Conservation (phyloP, 2,888 invertebrate species). For the Camptogramma bilineatum region DNA sequence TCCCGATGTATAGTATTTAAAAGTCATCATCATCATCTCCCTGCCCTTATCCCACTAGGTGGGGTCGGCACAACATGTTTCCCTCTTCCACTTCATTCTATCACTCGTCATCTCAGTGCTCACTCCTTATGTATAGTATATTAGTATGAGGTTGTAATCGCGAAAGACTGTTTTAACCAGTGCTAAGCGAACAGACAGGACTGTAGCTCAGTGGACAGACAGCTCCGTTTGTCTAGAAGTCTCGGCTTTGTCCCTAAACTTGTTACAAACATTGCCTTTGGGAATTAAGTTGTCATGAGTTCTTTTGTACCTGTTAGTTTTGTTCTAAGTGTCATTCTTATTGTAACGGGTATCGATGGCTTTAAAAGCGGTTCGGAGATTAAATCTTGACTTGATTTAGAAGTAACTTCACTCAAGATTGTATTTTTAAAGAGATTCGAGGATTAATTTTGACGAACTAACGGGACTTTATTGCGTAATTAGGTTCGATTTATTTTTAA, state of each 20-base stretch:
- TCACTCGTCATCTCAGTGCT: too few species aligned
- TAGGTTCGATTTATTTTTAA: too few species aligned
- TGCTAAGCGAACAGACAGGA: background rate
- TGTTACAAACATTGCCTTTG: conserved; percentile 33
- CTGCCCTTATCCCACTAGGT: too few species aligned
- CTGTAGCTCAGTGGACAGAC: conserved; percentile 16
- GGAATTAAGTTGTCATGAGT: conserved; percentile 32
- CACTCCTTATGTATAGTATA: too few species aligned
- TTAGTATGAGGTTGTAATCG: too few species aligned
- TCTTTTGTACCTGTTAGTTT: conserved; percentile 19
- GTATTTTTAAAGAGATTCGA: too few species aligned
- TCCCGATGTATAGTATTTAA: too few species aligned
- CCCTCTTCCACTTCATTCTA: too few species aligned
- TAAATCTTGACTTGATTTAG: background rate
- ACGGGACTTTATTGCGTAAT: too few species aligned
- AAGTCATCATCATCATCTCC: too few species aligned
- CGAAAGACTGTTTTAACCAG: background rate
- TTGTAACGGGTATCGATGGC: background rate
- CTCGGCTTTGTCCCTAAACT: conserved; percentile 28
- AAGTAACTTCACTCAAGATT: background rate
- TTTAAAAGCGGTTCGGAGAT: background rate
- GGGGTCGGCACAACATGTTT: too few species aligned
- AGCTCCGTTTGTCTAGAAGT: conserved; percentile 19
- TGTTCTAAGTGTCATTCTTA: conserved; percentile 3
- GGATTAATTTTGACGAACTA: too few species aligned